Conservation (phyloP, 2,888 invertebrate genomes). For the Epinotia brunnichana region DNA sequence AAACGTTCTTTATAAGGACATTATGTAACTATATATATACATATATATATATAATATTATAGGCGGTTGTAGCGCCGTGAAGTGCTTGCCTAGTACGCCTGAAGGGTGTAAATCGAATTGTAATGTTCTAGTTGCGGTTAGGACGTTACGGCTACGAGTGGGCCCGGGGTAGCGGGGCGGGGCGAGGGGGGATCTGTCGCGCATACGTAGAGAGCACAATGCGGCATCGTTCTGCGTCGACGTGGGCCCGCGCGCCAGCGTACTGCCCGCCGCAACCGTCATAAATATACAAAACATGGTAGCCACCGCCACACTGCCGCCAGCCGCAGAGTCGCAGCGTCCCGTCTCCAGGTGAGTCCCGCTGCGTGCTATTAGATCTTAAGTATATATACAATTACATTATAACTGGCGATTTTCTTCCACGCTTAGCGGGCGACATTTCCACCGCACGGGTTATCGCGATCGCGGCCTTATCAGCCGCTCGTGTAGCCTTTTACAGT, state of each 20-base stretch:
- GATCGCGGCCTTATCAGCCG: constrained; percentile 57
- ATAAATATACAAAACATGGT: constrained; percentile 67
- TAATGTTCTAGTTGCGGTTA: constrained; percentile 50
- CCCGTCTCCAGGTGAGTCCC: constrained; percentile 65
- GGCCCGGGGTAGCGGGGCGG: constrained; percentile 50
- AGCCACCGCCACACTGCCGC: constrained; percentile 56
- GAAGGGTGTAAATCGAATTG: constrained; percentile 49
- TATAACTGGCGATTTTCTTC: constrained; percentile 52
- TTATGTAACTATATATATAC: neutral
- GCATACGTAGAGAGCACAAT: constrained; percentile 74
- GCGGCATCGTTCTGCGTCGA: constrained; percentile 76
- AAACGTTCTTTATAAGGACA: neutral
- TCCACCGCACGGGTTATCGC: constrained; percentile 53
- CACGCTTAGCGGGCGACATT: constrained; percentile 59
- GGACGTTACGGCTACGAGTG: constrained; percentile 50
- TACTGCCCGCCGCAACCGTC: constrained; percentile 60
- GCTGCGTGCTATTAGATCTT: constrained; percentile 61
- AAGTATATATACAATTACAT: constrained; percentile 39
- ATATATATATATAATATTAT: constrained; percentile 15
- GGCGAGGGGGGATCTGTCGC: constrained; percentile 55
- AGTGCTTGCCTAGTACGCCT: constrained; percentile 52
- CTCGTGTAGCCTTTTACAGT: constrained; percentile 47
- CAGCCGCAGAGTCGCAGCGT: constrained; percentile 52
- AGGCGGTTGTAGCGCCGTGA: constrained; percentile 49
- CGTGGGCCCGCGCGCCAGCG: constrained; percentile 70